A percentile compares a stretch with the other conserved stretches of the same genome.
Conservation (phyloP, 2,888 invertebrate genomes). For the Phrixothrix hirtus region DNA sequence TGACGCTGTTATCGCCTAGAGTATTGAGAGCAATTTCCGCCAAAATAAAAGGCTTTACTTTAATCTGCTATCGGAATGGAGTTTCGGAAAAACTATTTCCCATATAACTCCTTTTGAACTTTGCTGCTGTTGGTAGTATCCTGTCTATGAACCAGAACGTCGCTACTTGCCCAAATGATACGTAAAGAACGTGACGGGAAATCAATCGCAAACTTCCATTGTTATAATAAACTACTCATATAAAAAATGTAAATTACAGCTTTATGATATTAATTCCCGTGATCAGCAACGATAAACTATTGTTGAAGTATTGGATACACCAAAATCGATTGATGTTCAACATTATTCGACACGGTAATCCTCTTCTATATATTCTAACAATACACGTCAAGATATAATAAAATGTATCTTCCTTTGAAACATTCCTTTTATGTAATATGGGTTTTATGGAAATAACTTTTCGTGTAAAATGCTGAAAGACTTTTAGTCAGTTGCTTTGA, state of each 20-base stretch:
- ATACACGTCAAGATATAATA: too few relatives aligned
- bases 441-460: too few relatives aligned
- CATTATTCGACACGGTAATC: too few relatives aligned
- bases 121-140: slow-evolving; percentile 19
- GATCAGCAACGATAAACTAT: too few relatives aligned
- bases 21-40: slow-evolving; percentile 33
- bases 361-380: too few relatives aligned
- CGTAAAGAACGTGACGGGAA: slow-evolving; percentile 14
- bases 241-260: slow-evolving; percentile 6
- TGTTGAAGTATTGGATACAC: too few relatives aligned
- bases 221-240: slow-evolving; percentile 4
- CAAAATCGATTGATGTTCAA: too few relatives aligned
- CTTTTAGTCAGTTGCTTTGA: too few relatives aligned
- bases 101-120: slow-evolving; percentile 30
- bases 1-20: slow-evolving; percentile 32
- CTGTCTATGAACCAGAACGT: slow-evolving; percentile 18
- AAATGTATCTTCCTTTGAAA: too few relatives aligned
- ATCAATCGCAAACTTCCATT: slow-evolving; percentile 16
- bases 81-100: slow-evolving; percentile 33
- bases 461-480: too few relatives aligned
- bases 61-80: slow-evolving; percentile 32
- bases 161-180: slow-evolving; percentile 15
- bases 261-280: too few relatives aligned
- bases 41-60: slow-evolving; percentile 33
- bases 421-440: too few relatives aligned